Evolutionary conservation across 2,888 invertebrate genomes (phyloP), one percentile per base, ranked within the genome.

Genomic region (Drosophila mimica): DNA sequence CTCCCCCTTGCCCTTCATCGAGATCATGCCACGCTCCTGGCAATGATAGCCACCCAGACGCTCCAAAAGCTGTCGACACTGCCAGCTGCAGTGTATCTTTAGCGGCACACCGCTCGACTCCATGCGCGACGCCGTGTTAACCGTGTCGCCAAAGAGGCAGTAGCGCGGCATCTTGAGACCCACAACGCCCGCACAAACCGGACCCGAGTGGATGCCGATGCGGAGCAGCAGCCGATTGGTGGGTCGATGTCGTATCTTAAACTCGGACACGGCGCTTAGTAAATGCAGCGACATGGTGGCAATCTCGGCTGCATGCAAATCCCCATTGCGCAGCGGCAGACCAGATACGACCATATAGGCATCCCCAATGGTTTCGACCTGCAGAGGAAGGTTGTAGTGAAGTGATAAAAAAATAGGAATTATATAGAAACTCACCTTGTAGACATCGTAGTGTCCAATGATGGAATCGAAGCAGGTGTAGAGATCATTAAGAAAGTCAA

Each of bases 381-480:
- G 43, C 4, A 9, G 34, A 17, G 1, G 2, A 20, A 0, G 13
- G 2, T 1, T 40, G 6, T 7, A 43, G 15, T 11, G 3, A 0
- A 3, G 4, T 2, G 38, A 20, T 2, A 5, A 38, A 0, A 4
- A 36, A 4, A 36, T 1, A 28, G 6, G 11, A 3, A 0, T 3
- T 0, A 7, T 0, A 13, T 3, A 0, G 5, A 28, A 11, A 36
- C 63, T 59, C 17, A 79, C 98, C 94, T 99, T 99, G 93, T 98
- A 98, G 0, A 98, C 98, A 89, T 98, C 97, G 90, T 97, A 98
- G 92, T 97, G 96, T 88, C 97, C 98, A 87, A 99, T 96, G 76
- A 98, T 98, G 0, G 98, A 97, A 92, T 99, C 99, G 90, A 99
- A 99, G 87, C 97, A 96, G 4, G 98, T 98, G 94, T 99, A 99